Evolutionary conservation across 2,888 invertebrate species (phyloP).

Genomic region (Biston betularia): DNA sequence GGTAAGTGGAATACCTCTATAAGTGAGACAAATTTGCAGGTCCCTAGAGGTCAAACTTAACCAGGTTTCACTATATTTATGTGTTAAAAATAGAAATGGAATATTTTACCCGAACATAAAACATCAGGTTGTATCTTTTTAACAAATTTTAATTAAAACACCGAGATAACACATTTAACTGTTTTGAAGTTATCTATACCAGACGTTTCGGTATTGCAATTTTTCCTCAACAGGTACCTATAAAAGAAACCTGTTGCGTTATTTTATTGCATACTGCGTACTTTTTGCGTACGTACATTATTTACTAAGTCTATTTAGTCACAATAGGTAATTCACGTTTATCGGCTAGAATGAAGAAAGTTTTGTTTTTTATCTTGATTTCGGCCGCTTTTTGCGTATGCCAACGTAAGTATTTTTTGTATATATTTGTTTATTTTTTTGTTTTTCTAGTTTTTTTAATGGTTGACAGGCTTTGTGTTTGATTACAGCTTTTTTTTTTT

Average conservation of each 20-base stretch:
- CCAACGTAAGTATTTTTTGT: slow-evolving; percentile 6
- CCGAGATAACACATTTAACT: background rate
- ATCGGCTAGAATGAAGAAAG: slow-evolving; percentile 1
- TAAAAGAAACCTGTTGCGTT: background rate
- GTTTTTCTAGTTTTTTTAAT: no score
- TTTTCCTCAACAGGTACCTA: background rate
- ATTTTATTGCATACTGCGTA: background rate
- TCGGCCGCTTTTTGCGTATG: background rate
- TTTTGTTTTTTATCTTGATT: background rate
- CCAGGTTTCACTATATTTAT: no score
- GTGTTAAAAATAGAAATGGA: background rate
- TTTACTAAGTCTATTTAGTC: background rate
- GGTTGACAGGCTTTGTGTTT: no score
- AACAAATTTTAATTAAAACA: background rate
- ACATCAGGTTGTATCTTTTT: background rate
- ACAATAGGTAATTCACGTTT: background rate
- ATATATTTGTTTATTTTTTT: no score
- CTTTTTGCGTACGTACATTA: no score
- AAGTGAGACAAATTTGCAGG: no score
- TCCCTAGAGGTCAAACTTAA: no score
- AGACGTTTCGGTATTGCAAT: background rate
- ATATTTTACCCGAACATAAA: background rate
- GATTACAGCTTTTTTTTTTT: no score
- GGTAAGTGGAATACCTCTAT: no score
- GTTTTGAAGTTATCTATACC: background rate